Evolutionary conservation across 2,797 vertebrate species (phyloP).

Genomic region (Morelia viridis): DNA sequence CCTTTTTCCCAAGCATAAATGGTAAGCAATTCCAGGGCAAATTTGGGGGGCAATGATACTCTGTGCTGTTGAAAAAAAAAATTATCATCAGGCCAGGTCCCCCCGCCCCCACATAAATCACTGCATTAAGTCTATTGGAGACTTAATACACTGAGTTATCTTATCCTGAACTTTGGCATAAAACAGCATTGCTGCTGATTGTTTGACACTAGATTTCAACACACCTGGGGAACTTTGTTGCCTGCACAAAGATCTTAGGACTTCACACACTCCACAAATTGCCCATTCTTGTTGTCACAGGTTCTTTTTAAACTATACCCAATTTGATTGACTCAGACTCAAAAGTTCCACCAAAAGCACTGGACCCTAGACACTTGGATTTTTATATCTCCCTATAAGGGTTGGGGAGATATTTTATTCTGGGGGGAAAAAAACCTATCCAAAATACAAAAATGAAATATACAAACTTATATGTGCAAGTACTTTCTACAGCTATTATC

Average conservation of each 20-base stretch:
- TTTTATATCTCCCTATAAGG: no score
- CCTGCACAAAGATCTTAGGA: neutral
- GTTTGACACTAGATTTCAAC: neutral
- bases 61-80: conserved; percentile 14
- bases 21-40: conserved; percentile 71
- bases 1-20: conserved; percentile 71
- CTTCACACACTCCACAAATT: neutral
- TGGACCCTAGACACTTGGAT: no score
- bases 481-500: no score
- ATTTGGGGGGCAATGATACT: conserved; percentile 53
- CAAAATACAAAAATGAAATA: no score
- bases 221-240: neutral
- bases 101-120: neutral
- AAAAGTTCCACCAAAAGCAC: no score
- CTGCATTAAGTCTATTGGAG: neutral
- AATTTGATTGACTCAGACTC: no score
- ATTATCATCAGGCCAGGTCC: neutral
- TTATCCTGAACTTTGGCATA: neutral
- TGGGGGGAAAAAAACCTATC: no score
- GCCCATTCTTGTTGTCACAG: neutral
- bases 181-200: neutral
- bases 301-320: no score
- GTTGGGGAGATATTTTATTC: no score
- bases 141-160: neutral
- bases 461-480: no score